These are phyloP conservation scores for Panthera leo DNA, from an alignment of 2,113 vertebrate species.

Conservation along the genomic window DNA sequence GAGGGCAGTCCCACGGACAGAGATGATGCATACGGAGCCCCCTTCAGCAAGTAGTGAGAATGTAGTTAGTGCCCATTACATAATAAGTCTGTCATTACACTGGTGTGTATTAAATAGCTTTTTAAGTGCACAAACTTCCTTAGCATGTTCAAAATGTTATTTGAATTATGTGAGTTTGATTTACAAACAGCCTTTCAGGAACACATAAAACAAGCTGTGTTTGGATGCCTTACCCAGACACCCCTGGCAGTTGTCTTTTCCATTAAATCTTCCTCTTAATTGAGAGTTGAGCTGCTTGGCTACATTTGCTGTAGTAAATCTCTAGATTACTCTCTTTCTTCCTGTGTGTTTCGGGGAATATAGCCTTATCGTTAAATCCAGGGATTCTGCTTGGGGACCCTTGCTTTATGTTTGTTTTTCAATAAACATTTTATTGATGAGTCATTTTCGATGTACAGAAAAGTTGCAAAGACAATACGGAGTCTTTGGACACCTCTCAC, in stretches of 20 bases:
- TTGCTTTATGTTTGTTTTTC: neutral
- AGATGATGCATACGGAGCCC: neutral
- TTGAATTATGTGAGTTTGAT: constrained; percentile 43
- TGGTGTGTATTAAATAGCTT: neutral
- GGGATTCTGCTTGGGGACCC: neutral
- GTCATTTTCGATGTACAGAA: constrained; percentile 11
- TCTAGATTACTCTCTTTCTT: neutral
- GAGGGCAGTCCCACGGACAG: neutral
- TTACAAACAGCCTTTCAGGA: constrained; percentile 44
- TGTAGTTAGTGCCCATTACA: neutral
- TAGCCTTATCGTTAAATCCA: neutral
- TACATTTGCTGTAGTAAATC: constrained; percentile 24
- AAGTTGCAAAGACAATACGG: neutral
- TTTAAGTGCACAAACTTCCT: neutral
- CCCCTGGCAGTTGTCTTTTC: neutral
- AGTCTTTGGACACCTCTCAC: neutral
- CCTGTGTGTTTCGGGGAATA: neutral
- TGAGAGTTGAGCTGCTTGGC: constrained; percentile 22
- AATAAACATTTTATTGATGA: constrained; percentile 30
- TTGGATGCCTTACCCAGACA: neutral
- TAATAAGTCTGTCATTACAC: neutral
- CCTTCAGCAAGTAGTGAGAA: neutral
- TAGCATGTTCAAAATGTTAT: neutral
- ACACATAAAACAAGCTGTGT: neutral
- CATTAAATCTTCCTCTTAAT: constrained; percentile 51